These are phyloP conservation scores for Leucophora obtusa DNA, from an alignment of 2,888 invertebrate genomes.

Conservation along the genomic window DNA sequence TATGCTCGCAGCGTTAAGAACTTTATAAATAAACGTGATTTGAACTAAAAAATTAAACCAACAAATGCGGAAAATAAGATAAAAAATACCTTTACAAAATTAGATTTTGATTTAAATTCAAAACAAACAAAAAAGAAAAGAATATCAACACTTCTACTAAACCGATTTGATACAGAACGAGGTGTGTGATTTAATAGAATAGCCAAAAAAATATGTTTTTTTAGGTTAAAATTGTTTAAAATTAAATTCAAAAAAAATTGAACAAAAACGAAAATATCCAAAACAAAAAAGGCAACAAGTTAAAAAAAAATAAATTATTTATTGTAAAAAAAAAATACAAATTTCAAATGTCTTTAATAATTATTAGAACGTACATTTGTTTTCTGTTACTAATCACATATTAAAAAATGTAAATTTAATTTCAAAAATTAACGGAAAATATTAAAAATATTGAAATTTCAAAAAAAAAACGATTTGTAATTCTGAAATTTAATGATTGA, in stretches of 20 bases:
- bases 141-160: constrained; percentile 9
- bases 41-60: constrained; percentile 12
- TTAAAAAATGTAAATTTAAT: no score
- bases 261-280: neutral
- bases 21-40: constrained; percentile 33
- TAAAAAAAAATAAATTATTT: neutral
- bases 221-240: constrained; percentile 7
- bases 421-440: no score
- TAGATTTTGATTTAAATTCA: constrained; percentile 36
- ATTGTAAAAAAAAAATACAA: neutral
- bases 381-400: no score
- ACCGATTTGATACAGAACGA: constrained; percentile 51
- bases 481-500: no score
- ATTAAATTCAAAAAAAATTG: neutral
- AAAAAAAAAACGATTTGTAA: no score
- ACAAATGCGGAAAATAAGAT: constrained; percentile 44
- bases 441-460: no score
- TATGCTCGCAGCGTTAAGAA: constrained; percentile 54
- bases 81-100: constrained; percentile 41
- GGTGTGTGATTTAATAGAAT: constrained; percentile 35
- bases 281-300: neutral
- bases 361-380: no score
- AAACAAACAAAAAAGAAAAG: constrained; percentile 34
- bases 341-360: no score
- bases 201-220: constrained; percentile 15